Conservation (phyloP, 2,797 vertebrate genomes). For the Paguma larvata region DNA sequence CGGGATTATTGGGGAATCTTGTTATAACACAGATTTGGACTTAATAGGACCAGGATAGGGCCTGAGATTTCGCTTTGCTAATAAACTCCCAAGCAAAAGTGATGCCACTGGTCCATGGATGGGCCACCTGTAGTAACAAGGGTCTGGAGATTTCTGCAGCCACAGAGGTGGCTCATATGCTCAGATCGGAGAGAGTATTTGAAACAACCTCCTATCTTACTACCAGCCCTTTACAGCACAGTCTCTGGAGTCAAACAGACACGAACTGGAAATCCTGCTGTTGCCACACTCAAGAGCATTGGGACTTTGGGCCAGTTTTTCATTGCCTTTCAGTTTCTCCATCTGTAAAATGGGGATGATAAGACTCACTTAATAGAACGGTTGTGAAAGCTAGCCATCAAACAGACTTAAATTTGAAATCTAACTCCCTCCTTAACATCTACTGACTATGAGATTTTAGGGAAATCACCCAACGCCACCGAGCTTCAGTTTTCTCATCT, state of each 20-base stretch:
- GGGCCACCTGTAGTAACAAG: no score
- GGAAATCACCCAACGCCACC: not conserved
- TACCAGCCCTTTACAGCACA: not conserved
- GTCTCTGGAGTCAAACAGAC: not conserved
- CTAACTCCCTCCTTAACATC: not conserved
- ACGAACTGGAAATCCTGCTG: not conserved
- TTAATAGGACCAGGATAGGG: not conserved
- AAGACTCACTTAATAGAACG: not conserved
- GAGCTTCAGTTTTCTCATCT: not conserved
- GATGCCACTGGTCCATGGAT: not conserved
- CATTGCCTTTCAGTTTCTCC: not conserved
- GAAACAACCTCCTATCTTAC: not conserved
- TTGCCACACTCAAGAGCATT: not conserved
- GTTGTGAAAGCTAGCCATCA: not conserved
- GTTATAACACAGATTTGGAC: not conserved
- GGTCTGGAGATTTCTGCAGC: not conserved
- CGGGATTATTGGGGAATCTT: not conserved
- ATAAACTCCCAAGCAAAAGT: not conserved
- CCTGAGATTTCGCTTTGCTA: not conserved
- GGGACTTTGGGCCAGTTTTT: not conserved
- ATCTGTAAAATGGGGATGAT: not conserved
- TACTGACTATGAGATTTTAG: not conserved
- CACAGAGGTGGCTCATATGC: not conserved
- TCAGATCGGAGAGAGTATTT: not conserved
- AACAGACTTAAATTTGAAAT: not conserved